These are phyloP conservation scores for Pherbina coryleti DNA, from an alignment of 2,888 invertebrate genomes.

Conservation along the genomic window DNA sequence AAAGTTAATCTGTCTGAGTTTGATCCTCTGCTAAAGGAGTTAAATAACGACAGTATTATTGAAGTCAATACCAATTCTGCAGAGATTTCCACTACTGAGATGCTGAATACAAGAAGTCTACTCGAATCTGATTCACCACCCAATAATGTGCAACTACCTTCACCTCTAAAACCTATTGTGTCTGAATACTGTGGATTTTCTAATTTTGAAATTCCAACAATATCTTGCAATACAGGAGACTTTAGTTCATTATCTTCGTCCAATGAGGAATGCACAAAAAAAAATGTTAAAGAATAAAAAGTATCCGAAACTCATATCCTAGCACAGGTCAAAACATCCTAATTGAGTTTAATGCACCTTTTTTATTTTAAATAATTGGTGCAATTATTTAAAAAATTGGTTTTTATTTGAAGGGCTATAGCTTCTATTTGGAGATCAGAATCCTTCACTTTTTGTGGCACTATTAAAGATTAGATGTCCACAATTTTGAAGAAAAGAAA, in stretches of 20 bases:
- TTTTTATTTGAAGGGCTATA: too few relatives aligned
- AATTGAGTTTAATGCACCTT: too few relatives aligned
- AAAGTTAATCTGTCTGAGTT: constrained; percentile 68
- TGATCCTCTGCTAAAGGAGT: constrained; percentile 62
- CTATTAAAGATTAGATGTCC: too few relatives aligned
- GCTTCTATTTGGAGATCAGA: too few relatives aligned
- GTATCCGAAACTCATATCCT: too few relatives aligned
- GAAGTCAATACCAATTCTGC: neutral
- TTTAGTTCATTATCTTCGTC: constrained; percentile 60
- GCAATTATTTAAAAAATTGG: too few relatives aligned
- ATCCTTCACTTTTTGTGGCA: too few relatives aligned
- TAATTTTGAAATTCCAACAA: constrained; percentile 75
- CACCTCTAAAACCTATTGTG: constrained; percentile 73
- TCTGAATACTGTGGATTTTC: constrained; percentile 76
- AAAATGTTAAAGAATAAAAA: neutral
- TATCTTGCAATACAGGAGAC: constrained; percentile 77
- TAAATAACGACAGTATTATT: neutral
- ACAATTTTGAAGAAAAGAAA: too few relatives aligned
- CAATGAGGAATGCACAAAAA: neutral
- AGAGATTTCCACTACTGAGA: constrained; percentile 14
- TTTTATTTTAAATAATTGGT: too few relatives aligned
- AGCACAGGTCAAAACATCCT: too few relatives aligned
- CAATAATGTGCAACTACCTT: constrained; percentile 72
- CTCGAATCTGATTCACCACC: constrained; percentile 66
- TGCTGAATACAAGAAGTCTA: constrained; percentile 52